Evolutionary conservation across 2,888 invertebrate species (phyloP).

Genomic region (Hanleya hanleyi): DNA sequence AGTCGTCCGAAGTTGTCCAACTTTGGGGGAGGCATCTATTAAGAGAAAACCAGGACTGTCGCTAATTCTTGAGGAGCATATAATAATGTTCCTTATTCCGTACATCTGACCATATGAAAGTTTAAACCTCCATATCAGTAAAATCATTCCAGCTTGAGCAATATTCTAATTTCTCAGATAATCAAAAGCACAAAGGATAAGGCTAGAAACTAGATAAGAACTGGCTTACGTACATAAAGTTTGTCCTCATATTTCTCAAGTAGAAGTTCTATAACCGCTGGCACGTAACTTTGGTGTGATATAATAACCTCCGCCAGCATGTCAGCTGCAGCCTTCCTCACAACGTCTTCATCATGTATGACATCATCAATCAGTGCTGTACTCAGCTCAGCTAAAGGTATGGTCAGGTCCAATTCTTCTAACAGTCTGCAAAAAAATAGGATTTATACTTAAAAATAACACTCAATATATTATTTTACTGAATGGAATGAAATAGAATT

Average conservation of each 20-base stretch:
- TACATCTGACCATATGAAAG: too few species aligned
- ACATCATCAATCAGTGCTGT: constrained; percentile 71
- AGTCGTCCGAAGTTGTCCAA: constrained; percentile 94
- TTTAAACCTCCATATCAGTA: too few species aligned
- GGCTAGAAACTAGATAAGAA: too few species aligned
- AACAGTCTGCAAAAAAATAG: constrained; percentile 54
- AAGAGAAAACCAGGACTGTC: too few species aligned
- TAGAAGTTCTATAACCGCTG: constrained; percentile 79
- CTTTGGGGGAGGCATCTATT: constrained; percentile 72
- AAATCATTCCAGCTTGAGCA: too few species aligned
- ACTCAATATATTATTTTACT: not conserved
- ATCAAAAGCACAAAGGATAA: too few species aligned
- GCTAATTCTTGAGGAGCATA: too few species aligned
- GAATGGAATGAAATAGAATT: not conserved
- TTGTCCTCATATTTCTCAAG: constrained; percentile 85
- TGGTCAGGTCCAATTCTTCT: constrained; percentile 52
- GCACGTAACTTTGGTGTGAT: constrained; percentile 76
- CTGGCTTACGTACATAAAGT: constrained; percentile 80
- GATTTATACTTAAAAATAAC: not conserved
- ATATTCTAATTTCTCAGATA: too few species aligned
- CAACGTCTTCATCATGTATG: constrained; percentile 85
- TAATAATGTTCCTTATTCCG: too few species aligned
- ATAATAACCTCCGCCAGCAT: constrained; percentile 79
- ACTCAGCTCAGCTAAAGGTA: constrained; percentile 58
- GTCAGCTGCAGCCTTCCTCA: constrained; percentile 87